These are phyloP conservation scores for Amaurobius ferox DNA, from an alignment of 2,888 invertebrate genomes.

Conservation along the genomic window DNA sequence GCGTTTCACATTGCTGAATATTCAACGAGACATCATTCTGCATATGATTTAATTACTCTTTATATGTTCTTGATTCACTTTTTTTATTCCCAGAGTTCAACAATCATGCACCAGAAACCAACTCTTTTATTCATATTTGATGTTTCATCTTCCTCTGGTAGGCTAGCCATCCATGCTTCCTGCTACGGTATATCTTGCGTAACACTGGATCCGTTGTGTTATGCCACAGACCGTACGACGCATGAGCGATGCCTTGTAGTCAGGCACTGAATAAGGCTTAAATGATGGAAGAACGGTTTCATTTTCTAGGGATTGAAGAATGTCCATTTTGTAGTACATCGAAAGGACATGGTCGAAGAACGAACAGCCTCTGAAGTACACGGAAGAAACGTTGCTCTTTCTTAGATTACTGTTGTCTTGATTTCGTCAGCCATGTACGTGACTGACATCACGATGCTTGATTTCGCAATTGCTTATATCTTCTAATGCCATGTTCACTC, in stretches of 20 bases:
- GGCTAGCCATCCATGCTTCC: background rate
- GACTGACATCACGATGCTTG: no score
- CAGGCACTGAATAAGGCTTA: background rate
- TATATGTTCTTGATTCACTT: no score
- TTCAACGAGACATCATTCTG: no score
- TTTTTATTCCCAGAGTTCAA: no score
- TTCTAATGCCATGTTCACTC: no score
- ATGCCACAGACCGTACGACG: background rate
- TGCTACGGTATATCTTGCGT: background rate
- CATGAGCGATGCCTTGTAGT: background rate
- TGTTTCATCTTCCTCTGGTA: background rate
- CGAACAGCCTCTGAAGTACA: background rate
- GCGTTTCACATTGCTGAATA: no score
- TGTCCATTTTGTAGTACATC: background rate
- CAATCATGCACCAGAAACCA: background rate
- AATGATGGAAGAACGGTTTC: conserved; percentile 19
- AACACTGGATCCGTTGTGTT: background rate
- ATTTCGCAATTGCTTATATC: no score
- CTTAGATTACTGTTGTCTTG: no score
- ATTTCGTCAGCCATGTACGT: no score
- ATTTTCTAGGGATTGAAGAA: background rate
- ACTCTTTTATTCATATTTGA: background rate
- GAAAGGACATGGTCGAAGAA: background rate
- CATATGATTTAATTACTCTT: no score
- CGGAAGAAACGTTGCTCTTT: background rate